These are phyloP conservation scores for Bombus sylvicola DNA, from an alignment of 1,140 invertebrate genomes.

Conservation along the genomic window DNA sequence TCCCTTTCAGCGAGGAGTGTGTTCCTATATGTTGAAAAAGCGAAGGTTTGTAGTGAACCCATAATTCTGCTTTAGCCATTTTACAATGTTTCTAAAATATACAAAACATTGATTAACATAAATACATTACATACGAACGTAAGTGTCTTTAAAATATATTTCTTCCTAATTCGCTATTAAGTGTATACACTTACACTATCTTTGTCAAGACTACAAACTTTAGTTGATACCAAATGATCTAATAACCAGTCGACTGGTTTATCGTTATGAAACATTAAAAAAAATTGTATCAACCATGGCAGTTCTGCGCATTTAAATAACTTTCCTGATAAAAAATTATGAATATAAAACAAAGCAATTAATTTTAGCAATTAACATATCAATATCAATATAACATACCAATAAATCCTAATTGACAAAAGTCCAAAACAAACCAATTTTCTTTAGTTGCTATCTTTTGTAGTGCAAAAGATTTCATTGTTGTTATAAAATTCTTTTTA, in stretches of 20 bases:
- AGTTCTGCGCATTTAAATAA: slow-evolving; percentile 96
- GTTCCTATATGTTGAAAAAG: slow-evolving; percentile 98
- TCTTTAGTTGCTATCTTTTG: slow-evolving; percentile 89
- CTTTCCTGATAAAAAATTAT: slow-evolving; percentile 87
- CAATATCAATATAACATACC: slow-evolving; percentile 82
- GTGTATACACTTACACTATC: slow-evolving; percentile 86
- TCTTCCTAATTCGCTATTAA: slow-evolving; percentile 10
- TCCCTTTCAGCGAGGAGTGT: slow-evolving; percentile 97
- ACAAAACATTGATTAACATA: slow-evolving; percentile 46
- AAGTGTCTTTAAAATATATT: not conserved
- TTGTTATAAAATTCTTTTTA: slow-evolving; percentile 92
- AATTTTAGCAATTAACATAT: not conserved
- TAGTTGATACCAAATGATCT: slow-evolving; percentile 94
- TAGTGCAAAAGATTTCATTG: slow-evolving; percentile 95
- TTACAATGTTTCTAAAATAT: slow-evolving; percentile 95
- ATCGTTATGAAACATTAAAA: slow-evolving; percentile 97
- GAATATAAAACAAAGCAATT: not conserved
- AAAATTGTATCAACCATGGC: slow-evolving; percentile 95
- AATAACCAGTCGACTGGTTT: slow-evolving; percentile 99
- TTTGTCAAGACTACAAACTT: slow-evolving; percentile 94
- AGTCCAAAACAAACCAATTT: slow-evolving; percentile 97
- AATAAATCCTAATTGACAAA: slow-evolving; percentile 96
- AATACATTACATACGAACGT: not conserved
- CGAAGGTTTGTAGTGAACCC: slow-evolving; percentile 95
- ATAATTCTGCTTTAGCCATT: slow-evolving; percentile 90